Conservation (phyloP, 2,113 vertebrate genomes). For the Apaloderma vittatum region DNA sequence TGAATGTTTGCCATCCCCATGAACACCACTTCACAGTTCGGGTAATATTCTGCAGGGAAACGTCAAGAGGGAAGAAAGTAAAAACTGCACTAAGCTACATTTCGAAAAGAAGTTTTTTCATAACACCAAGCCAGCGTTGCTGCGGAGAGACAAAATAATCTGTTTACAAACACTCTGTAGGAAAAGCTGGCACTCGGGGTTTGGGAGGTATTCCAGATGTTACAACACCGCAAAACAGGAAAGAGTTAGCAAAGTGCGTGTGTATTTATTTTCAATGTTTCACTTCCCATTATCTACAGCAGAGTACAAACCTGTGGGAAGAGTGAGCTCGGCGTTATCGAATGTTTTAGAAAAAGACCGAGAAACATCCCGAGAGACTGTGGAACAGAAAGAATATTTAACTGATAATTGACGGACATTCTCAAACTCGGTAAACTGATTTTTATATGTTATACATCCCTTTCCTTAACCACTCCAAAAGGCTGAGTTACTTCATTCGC, state of each 20-base stretch:
- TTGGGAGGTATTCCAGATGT: background rate
- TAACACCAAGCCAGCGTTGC: background rate
- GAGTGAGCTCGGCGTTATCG: background rate
- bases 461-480: background rate
- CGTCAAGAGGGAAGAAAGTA: conserved; percentile 18
- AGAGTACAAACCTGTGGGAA: background rate
- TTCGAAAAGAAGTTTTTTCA: conserved; percentile 4
- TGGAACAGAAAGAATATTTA: background rate
- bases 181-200: background rate
- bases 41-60: conserved; percentile 92
- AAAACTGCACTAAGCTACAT: background rate
- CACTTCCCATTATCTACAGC: background rate
- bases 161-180: background rate
- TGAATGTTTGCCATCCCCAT: conserved; percentile 99
- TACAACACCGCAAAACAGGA: background rate
- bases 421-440: background rate
- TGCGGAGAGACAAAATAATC: conserved; percentile 9
- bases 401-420: background rate
- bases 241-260: background rate
- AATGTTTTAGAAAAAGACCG: background rate
- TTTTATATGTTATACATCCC: background rate
- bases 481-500: background rate
- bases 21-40: conserved; percentile 97
- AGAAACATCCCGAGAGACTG: background rate
- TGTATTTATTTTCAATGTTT: background rate